Conservation (phyloP, 1,140 invertebrate genomes). For the Musca vetustissima region DNA sequence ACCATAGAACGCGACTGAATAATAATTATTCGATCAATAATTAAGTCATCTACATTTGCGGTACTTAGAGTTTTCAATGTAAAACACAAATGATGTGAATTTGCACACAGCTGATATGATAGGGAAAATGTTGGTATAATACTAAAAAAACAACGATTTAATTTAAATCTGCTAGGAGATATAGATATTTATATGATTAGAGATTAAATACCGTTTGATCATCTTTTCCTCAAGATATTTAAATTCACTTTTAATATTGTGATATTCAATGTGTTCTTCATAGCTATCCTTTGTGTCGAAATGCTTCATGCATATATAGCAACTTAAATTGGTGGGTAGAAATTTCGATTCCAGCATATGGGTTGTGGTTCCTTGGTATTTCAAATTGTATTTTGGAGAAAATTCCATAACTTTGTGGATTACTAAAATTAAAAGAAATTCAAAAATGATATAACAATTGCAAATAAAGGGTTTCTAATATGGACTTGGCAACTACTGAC, state of each 20-base stretch:
- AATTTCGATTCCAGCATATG: conserved; percentile 29
- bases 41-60: conserved; percentile 26
- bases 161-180: not conserved
- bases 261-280: conserved; percentile 45
- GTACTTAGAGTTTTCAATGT: conserved; percentile 32
- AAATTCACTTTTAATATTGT: conserved; percentile 47
- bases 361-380: conserved; percentile 39
- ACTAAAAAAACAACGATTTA: conserved; percentile 30
- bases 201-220: too few relatives aligned
- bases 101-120: conserved; percentile 42
- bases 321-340: conserved; percentile 39
- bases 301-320: conserved; percentile 44
- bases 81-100: conserved; percentile 51
- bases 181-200: too few relatives aligned
- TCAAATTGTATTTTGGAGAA: conserved; percentile 30
- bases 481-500: not conserved
- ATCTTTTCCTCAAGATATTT: conserved; percentile 31
- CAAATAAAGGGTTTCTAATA: not conserved
- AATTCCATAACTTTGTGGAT: conserved; percentile 29
- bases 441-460: not conserved
- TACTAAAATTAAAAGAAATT: not conserved
- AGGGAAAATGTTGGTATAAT: conserved; percentile 33
- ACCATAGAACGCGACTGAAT: conserved; percentile 44
- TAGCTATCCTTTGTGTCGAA: conserved; percentile 43
- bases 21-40: conserved; percentile 47